phyloP scores from a whole-genome alignment of 2,888 invertebrate genomes.

The Thereva nobilitata region DNA sequence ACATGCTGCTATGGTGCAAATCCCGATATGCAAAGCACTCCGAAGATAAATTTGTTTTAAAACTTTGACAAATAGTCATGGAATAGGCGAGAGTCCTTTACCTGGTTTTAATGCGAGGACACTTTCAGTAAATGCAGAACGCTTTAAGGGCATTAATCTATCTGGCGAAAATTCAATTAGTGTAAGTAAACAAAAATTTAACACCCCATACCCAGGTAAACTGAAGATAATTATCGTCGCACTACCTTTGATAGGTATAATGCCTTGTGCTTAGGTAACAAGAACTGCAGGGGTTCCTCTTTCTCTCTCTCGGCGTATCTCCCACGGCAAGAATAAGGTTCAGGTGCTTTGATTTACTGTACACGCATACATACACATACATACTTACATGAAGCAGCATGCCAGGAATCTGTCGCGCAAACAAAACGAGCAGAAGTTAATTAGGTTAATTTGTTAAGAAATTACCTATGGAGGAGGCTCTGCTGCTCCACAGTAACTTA shows the following conservation, averaged over 20 bases:
- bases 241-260: neutral
- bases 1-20: neutral
- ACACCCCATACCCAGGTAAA: constrained; percentile 25
- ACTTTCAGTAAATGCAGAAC: constrained; percentile 31
- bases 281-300: too few relatives aligned
- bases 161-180: constrained; percentile 29
- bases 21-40: constrained; percentile 1
- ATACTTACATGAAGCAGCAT: neutral
- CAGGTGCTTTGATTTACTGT: constrained; percentile 11
- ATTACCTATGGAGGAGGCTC: constrained; percentile 27
- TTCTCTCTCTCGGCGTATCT: too few relatives aligned
- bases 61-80: constrained; percentile 33
- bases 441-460: constrained; percentile 28
- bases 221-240: constrained; percentile 18
- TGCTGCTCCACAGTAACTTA: too few relatives aligned
- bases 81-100: constrained; percentile 13
- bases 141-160: constrained; percentile 31
- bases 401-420: neutral
- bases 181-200: constrained; percentile 34
- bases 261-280: too few relatives aligned
- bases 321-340: too few relatives aligned
- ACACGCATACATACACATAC: constrained; percentile 11
- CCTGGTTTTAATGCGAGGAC: constrained; percentile 25
- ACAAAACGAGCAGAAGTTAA: constrained; percentile 9
- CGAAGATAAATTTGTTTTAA: constrained; percentile 25